These are phyloP conservation scores for Rallus limicola DNA, from an alignment of 2,113 vertebrate species.

Conservation along the genomic window DNA sequence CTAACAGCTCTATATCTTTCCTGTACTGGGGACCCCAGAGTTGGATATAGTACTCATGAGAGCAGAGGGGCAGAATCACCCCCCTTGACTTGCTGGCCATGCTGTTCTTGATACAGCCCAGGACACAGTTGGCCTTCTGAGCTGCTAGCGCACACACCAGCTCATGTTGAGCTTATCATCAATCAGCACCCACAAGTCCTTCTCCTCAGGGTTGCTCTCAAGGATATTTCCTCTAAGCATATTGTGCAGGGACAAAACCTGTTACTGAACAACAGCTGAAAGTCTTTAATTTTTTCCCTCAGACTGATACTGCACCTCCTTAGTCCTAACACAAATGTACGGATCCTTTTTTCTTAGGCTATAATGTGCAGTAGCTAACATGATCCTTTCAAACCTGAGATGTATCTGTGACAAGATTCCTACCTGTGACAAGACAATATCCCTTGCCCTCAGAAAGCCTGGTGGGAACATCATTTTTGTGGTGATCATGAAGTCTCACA, in stretches of 20 bases:
- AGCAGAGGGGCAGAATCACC: no score
- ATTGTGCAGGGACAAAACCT: neutral
- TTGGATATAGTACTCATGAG: no score
- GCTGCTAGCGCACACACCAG: no score
- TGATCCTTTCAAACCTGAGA: neutral
- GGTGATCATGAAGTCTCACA: neutral
- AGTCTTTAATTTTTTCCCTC: neutral
- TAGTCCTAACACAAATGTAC: neutral
- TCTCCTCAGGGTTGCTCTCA: no score
- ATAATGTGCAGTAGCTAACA: neutral
- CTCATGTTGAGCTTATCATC: no score
- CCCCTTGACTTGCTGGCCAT: no score
- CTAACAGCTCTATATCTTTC: no score
- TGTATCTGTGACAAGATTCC: neutral
- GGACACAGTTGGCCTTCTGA: no score
- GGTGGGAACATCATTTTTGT: neutral
- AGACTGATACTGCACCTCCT: neutral
- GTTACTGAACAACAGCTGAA: neutral
- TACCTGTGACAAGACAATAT: neutral
- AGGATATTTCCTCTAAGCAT: neutral
- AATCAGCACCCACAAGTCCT: no score
- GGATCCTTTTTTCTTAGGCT: neutral
- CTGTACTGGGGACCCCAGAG: no score
- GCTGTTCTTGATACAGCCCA: no score
- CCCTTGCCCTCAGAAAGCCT: neutral